phyloP scores from a whole-genome alignment of 2,113 vertebrate genomes.

The Paracanthobrama guichenoti region DNA sequence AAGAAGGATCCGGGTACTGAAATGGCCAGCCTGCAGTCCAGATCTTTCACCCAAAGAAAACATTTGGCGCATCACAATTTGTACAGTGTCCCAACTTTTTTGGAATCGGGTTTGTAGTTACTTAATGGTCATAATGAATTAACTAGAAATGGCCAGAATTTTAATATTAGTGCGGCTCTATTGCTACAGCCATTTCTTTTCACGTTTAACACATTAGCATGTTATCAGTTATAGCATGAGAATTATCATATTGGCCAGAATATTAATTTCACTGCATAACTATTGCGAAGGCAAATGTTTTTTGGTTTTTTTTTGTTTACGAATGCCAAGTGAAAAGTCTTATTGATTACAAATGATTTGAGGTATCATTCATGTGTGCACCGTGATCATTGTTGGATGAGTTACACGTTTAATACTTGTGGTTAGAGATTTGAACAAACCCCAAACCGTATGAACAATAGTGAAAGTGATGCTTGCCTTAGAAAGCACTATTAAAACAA shows the following conservation, averaged over 20 bases:
- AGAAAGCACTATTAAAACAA: not conserved
- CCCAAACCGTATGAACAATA: not conserved
- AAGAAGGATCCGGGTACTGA: no score
- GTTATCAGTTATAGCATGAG: not conserved
- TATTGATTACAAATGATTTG: no score
- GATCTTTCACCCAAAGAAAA: no score
- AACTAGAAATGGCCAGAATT: not conserved
- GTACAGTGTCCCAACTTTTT: no score
- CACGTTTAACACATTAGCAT: not conserved
- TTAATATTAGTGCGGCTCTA: no score
- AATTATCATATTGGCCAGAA: not conserved
- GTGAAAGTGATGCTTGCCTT: not conserved
- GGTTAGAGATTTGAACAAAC: not conserved
- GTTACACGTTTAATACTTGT: not conserved
- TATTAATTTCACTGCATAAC: not conserved
- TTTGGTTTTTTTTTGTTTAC: not conserved
- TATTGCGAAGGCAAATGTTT: not conserved
- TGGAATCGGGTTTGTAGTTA: no score
- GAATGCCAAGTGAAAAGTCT: not conserved
- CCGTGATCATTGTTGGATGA: not conserved
- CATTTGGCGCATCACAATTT: no score
- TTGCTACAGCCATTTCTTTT: no score
- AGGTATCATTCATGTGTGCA: no score
- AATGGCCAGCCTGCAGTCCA: no score
- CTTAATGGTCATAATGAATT: not conserved